These are phyloP conservation scores for Galemys pyrenaicus DNA, from an alignment of 2,113 vertebrate species.

Conservation along the genomic window DNA sequence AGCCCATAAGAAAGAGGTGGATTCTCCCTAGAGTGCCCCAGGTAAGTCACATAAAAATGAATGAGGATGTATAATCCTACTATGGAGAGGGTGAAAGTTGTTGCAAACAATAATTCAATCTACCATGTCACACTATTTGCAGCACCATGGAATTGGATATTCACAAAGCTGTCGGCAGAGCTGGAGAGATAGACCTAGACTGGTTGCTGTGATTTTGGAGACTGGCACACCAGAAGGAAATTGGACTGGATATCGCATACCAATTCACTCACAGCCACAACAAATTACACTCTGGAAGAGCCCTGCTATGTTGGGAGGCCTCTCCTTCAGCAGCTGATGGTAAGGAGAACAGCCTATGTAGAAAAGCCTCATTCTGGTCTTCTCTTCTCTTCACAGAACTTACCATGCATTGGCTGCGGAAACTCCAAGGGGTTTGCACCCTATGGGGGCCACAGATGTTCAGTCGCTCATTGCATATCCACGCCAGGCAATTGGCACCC, in stretches of 20 bases:
- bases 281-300: not conserved
- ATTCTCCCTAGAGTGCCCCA: not conserved
- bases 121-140: not conserved
- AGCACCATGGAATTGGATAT: not conserved
- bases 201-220: not conserved
- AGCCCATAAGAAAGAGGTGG: not conserved
- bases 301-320: too few relatives aligned
- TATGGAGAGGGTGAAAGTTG: not conserved
- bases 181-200: not conserved
- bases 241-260: not conserved
- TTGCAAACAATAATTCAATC: not conserved
- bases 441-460: conserved; percentile 7
- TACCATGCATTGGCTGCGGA: conserved; percentile 68
- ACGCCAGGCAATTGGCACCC: conserved; percentile 43
- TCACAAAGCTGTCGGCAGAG: not conserved
- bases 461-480: not conserved
- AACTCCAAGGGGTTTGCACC: conserved; percentile 53
- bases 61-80: not conserved
- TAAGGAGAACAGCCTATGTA: not conserved
- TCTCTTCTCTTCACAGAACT: conserved; percentile 1
- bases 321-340: not conserved
- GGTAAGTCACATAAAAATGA: not conserved
- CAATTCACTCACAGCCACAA: too few relatives aligned
- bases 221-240: not conserved
- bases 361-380: not conserved